These are phyloP conservation scores for Coregonus sp. DNA, from an alignment of 2,797 vertebrate genomes.

Conservation along the genomic window DNA sequence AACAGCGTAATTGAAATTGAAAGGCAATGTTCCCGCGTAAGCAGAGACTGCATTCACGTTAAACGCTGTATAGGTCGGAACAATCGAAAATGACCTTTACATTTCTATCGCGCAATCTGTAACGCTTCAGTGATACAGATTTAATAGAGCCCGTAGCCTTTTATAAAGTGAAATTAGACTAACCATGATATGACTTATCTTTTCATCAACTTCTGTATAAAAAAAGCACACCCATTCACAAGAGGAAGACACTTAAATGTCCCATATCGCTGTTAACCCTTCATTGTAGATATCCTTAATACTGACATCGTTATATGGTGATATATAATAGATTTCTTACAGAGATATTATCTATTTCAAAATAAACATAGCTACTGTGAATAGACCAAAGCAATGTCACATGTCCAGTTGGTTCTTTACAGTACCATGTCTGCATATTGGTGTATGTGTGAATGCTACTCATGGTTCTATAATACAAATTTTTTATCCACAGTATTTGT, in stretches of 20 bases:
- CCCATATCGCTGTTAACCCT: neutral
- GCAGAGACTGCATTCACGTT: no score
- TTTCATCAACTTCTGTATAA: neutral
- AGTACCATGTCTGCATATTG: conserved; percentile 53
- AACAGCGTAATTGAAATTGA: no score
- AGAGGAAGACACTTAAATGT: neutral
- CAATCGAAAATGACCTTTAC: no score
- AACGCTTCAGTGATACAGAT: no score
- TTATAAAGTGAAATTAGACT: conserved; percentile 10
- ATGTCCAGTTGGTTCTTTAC: conserved; percentile 57
- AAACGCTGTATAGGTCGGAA: no score
- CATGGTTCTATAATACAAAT: conserved; percentile 54
- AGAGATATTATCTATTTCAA: conserved; percentile 3
- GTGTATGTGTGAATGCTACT: conserved; percentile 60
- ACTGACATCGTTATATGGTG: conserved; percentile 2
- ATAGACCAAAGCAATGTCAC: conserved; percentile 92
- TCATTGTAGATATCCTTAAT: conserved; percentile 55
- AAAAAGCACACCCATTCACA: no score
- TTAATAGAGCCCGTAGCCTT: no score
- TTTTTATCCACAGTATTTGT: conserved; percentile 79
- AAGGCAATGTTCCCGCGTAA: no score
- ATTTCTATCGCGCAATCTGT: no score
- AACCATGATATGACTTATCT: conserved; percentile 15
- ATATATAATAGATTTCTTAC: conserved; percentile 16
- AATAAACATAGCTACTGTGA: conserved; percentile 73